Percentiles rank a stretch among this genome's conserved stretches.
These are phyloP conservation scores for Xenopus petersii DNA, from an alignment of 2,797 vertebrate genomes.

Conservation along the genomic window DNA sequence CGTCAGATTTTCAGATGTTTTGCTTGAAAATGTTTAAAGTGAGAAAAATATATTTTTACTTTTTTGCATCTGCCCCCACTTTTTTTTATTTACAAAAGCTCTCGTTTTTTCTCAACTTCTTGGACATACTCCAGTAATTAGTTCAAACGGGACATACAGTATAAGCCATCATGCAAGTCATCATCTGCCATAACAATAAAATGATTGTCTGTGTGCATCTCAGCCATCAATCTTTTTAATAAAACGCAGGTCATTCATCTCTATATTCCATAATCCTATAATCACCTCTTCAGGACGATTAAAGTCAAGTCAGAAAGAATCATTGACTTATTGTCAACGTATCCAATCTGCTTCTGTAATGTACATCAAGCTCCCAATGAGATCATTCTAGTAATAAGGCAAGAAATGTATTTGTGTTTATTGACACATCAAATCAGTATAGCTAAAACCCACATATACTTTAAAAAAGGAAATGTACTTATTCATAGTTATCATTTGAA, in stretches of 20 bases:
- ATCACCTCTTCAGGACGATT: slow-evolving; percentile 63
- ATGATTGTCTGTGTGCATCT: slow-evolving; percentile 62
- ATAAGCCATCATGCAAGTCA: slow-evolving; percentile 55
- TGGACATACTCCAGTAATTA: slow-evolving; percentile 9
- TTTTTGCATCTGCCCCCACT: too few species aligned
- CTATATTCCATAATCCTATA: slow-evolving; percentile 63
- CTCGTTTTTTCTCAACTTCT: not conserved
- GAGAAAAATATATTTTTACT: too few species aligned
- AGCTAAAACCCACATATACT: too few species aligned
- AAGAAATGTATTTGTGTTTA: slow-evolving; percentile 16
- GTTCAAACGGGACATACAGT: slow-evolving; percentile 21
- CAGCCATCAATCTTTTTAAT: slow-evolving; percentile 70
- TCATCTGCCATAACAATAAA: slow-evolving; percentile 61
- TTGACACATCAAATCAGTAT: not conserved
- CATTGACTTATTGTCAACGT: slow-evolving; percentile 68
- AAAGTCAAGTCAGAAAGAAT: slow-evolving; percentile 67
- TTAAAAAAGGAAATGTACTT: not conserved
- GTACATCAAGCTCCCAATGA: slow-evolving; percentile 52
- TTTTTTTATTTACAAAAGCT: too few species aligned
- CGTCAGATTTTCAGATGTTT: too few species aligned
- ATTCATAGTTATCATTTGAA: too few species aligned
- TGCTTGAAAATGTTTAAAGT: too few species aligned
- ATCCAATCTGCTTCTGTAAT: slow-evolving; percentile 61
- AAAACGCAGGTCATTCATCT: slow-evolving; percentile 62
- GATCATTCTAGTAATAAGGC: slow-evolving; percentile 59